Evolutionary conservation across 2,888 invertebrate species (phyloP), one percentile per base, ranked within the genome.

Genomic region (Drosophila cognata): DNA sequence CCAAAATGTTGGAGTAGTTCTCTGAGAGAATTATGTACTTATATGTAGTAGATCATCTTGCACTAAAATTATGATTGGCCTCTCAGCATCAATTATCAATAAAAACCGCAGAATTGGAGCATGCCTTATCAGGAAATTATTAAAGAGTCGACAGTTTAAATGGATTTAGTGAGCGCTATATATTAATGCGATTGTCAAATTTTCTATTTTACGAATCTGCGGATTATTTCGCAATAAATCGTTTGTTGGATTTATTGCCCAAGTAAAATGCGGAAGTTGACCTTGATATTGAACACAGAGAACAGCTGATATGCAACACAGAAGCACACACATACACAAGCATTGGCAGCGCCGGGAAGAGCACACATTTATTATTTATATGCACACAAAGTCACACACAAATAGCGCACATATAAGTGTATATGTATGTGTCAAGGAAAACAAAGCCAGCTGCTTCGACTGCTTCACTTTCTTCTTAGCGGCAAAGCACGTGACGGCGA

Each of bases 351-450:
- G 69, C 68, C 55, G 67, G 66, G 57, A 86, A 79, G 82, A 66
- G 70, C 41, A 56, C 43, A 57, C 77, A 89, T 89, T 82, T 89
- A 89, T 80, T 88, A 89, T 89, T 89, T 85, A 85, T 87, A 82
- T 70, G 68, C 65, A 71, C 64, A 65, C 46, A 77, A 61, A 66
- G 55, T 33, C 41, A 52, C 28, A 61, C 28, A 62, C 50, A 64
- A 25, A 16, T 7, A 46, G 25, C 56, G 70, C 33, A 76, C 10
- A 66, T 21, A 59, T 50, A 71, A 55, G 63, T 51, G 56, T 41
- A 38, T 41, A 10, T 57, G 21, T n/a, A 3, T 41, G 66, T 55
- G 57, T 53, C 11, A 62, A 73, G 77, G 70, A 87, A 84, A 87
- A 84, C 84, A 89, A 87, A 77, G 82, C 62, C 80, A 88, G 80